Conservation (phyloP, 2,888 invertebrate species). For the Phorcus lineatus region DNA sequence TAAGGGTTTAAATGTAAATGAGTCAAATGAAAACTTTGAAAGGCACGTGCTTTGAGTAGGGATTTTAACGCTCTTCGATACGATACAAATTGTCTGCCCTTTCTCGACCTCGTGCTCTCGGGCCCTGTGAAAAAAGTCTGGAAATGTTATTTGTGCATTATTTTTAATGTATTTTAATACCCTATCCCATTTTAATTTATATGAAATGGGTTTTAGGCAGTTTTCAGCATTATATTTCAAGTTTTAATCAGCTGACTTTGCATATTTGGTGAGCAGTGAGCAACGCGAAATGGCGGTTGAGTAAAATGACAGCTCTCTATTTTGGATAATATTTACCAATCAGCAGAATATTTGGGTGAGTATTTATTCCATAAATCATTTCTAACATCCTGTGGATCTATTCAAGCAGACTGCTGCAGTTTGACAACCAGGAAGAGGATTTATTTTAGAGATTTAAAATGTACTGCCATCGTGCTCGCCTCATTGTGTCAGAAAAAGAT, state of each 20-base stretch:
- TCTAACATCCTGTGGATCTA: background rate
- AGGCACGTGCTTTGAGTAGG: background rate
- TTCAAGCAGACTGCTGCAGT: background rate
- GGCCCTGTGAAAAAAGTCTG: background rate
- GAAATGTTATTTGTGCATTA: slow-evolving; percentile 3
- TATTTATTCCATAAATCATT: background rate
- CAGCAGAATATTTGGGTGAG: background rate
- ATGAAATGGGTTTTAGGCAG: slow-evolving; percentile 13
- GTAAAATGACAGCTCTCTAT: background rate
- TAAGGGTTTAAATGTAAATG: too few species aligned
- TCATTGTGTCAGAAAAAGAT: background rate
- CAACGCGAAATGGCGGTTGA: background rate
- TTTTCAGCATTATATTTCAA: background rate
- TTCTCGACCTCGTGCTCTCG: slow-evolving; percentile 4
- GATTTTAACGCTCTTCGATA: background rate
- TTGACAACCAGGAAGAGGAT: background rate
- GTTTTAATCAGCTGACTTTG: background rate
- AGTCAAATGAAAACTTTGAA: too few species aligned
- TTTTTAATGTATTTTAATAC: background rate
- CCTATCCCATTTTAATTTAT: slow-evolving; percentile 10
- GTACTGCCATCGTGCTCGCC: background rate
- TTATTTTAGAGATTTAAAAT: background rate
- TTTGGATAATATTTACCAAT: background rate
- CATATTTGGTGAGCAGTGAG: background rate
- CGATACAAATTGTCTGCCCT: background rate